Conservation (phyloP, 2,888 invertebrate species). For the Tineola bisselliella region DNA sequence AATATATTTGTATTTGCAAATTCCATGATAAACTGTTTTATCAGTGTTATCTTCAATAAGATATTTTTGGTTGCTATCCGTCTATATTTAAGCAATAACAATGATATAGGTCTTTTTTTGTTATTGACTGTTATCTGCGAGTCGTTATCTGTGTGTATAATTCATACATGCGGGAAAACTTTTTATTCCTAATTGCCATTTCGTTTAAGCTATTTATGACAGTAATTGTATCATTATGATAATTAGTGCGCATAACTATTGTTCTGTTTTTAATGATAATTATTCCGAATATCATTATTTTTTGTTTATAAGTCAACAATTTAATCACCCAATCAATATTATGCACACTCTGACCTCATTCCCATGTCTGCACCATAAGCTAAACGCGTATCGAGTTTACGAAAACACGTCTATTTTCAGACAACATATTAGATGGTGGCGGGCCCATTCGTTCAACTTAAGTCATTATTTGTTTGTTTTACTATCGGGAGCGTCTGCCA, state of each 20-base stretch:
- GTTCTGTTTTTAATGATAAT: not conserved
- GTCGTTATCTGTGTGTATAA: not conserved
- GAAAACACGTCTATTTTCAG: conserved; percentile 61
- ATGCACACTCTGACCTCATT: conserved; percentile 49
- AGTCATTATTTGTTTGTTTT: conserved; percentile 51
- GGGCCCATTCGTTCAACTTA: conserved; percentile 31
- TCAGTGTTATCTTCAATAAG: not conserved
- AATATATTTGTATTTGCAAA: too few species aligned
- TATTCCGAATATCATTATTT: too few species aligned
- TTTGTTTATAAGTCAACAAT: too few species aligned
- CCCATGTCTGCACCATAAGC: conserved; percentile 48
- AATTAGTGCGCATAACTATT: not conserved
- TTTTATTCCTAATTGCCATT: not conserved
- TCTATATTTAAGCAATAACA: not conserved
- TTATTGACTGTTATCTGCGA: not conserved
- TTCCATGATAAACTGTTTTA: not conserved
- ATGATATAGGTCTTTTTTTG: not conserved
- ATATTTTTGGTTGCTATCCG: not conserved
- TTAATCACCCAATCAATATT: too few species aligned
- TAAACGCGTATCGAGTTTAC: conserved; percentile 53
- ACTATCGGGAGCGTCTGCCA: conserved; percentile 44
- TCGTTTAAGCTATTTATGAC: conserved; percentile 2
- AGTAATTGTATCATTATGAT: not conserved
- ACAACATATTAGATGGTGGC: conserved; percentile 34
- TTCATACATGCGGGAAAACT: not conserved